These are phyloP conservation scores for Colistium nudipinnis DNA, from an alignment of 2,113 vertebrate genomes.

Conservation along the genomic window DNA sequence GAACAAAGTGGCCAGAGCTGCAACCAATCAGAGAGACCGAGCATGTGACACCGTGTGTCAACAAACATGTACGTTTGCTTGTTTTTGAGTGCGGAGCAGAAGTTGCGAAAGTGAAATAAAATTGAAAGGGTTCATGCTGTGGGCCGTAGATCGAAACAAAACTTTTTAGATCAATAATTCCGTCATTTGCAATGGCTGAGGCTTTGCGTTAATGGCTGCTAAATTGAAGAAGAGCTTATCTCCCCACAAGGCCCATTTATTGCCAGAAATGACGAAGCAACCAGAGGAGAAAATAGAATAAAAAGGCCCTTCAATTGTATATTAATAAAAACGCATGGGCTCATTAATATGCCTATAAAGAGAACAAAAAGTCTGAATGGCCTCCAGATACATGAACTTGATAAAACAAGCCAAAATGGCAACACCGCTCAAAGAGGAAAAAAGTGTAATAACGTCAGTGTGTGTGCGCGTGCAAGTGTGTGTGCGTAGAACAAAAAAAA, in stretches of 20 bases:
- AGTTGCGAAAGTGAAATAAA: no score
- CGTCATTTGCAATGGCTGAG: no score
- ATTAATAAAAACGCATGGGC: constrained; percentile 32
- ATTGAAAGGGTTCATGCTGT: no score
- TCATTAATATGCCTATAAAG: constrained; percentile 19
- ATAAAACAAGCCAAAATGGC: constrained; percentile 39
- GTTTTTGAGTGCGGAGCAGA: no score
- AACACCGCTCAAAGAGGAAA: constrained; percentile 16
- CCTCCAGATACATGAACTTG: constrained; percentile 36
- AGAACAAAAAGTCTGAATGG: neutral
- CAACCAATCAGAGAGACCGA: neutral
- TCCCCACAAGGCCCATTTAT: neutral
- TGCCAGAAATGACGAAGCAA: constrained; percentile 5
- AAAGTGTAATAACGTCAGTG: neutral
- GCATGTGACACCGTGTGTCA: no score
- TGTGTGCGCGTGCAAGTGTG: constrained; percentile 6
- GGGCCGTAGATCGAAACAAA: no score
- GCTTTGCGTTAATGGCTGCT: no score
- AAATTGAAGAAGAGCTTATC: no score
- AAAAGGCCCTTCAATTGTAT: constrained; percentile 9
- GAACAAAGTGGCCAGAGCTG: neutral
- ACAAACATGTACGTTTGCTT: no score
- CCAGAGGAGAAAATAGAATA: constrained; percentile 7
- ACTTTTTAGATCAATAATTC: no score
- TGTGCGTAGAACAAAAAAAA: neutral